Evolutionary conservation across 2,888 invertebrate genomes (phyloP).

Genomic region (Taenaris catops): DNA sequence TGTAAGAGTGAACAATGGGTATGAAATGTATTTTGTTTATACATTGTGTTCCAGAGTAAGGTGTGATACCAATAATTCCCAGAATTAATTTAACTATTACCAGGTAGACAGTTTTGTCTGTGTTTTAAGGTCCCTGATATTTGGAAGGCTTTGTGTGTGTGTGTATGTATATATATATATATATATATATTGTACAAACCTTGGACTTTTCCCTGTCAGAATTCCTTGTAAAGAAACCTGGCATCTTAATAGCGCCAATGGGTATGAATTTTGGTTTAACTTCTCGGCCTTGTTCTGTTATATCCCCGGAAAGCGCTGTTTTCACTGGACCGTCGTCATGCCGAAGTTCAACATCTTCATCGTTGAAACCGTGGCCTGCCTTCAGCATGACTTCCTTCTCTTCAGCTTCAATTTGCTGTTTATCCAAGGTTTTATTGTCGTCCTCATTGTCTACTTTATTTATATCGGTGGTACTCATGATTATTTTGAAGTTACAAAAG

Average conservation of each 20-base stretch:
- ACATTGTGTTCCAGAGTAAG: too few relatives aligned
- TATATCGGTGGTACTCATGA: constrained; percentile 56
- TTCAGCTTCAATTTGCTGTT: constrained; percentile 83
- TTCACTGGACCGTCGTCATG: constrained; percentile 67
- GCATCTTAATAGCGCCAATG: constrained; percentile 93
- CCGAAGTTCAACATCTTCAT: constrained; percentile 64
- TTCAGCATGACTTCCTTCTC: constrained; percentile 82
- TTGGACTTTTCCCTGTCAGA: constrained; percentile 87
- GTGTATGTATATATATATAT: too few relatives aligned
- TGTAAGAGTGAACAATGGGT: too few relatives aligned
- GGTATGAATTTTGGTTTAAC: constrained; percentile 91
- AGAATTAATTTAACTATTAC: too few relatives aligned
- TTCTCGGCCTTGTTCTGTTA: constrained; percentile 84
- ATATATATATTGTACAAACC: constrained; percentile 51
- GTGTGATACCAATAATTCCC: too few relatives aligned
- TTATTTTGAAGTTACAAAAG: constrained; percentile 14
- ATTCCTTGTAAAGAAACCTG: constrained; percentile 89
- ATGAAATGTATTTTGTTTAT: too few relatives aligned
- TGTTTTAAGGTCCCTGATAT: too few relatives aligned
- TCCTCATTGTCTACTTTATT: constrained; percentile 59
- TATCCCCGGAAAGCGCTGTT: constrained; percentile 74
- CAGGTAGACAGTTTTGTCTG: too few relatives aligned
- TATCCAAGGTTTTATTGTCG: constrained; percentile 77
- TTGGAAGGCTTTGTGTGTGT: too few relatives aligned
- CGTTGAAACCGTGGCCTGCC: constrained; percentile 73